Evolutionary conservation across 2,888 invertebrate species (phyloP).

Genomic region (Chymomyza fuscimana): DNA sequence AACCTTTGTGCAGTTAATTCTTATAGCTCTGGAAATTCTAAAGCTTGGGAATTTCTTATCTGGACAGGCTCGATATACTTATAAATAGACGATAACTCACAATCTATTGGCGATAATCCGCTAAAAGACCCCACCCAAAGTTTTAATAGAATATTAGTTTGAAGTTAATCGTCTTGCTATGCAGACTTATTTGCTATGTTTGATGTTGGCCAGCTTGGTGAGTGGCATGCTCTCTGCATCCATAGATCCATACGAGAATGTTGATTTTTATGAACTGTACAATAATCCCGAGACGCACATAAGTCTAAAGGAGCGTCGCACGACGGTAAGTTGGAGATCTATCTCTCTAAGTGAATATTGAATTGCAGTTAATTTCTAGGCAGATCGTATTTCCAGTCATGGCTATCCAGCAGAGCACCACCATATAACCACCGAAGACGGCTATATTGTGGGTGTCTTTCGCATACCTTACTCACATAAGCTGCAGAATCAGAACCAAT

Average conservation of each 20-base stretch:
- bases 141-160: neutral
- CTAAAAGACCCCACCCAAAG: neutral
- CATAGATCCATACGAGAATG: conserved; percentile 20
- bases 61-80: neutral
- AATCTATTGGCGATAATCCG: neutral
- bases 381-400: conserved; percentile 39
- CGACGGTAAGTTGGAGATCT: conserved; percentile 44
- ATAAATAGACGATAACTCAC: neutral
- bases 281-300: conserved; percentile 56
- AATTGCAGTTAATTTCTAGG: conserved; percentile 22
- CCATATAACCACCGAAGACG: conserved; percentile 40
- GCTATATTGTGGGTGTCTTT: conserved; percentile 46
- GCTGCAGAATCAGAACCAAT: conserved; percentile 50
- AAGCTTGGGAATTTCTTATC: neutral
- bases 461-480: conserved; percentile 48
- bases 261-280: conserved; percentile 54
- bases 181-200: neutral
- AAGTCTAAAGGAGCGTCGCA: conserved; percentile 28
- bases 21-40: neutral
- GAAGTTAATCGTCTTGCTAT: neutral
- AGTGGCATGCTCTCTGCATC: conserved; percentile 19
- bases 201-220: neutral
- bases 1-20: neutral
- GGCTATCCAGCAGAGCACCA: conserved; percentile 45
- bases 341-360: no score